Conservation (phyloP, 2,797 vertebrate genomes). For the Loriculus beryllinus region DNA sequence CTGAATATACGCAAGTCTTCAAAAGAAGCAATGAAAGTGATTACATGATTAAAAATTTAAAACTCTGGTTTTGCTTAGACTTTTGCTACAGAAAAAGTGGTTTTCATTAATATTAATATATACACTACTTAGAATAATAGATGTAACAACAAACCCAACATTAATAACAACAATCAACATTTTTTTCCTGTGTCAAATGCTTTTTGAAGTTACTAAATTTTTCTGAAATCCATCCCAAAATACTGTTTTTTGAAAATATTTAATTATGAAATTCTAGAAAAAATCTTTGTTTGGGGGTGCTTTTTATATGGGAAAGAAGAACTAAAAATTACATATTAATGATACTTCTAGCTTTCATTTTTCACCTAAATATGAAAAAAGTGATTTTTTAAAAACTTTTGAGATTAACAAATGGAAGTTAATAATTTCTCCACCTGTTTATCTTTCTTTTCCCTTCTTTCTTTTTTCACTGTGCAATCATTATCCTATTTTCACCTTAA, state of each 20-base stretch:
- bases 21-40: not conserved
- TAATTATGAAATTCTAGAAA: not conserved
- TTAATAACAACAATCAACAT: not conserved
- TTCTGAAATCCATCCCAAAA: not conserved
- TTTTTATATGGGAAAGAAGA: not conserved
- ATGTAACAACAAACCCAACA: not conserved
- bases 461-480: not conserved
- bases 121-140: not conserved
- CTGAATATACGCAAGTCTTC: not conserved
- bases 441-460: not conserved
- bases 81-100: not conserved
- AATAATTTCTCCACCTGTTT: not conserved
- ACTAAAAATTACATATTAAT: not conserved
- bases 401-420: not conserved
- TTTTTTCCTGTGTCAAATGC: not conserved
- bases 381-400: not conserved
- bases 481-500: not conserved
- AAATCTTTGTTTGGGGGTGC: fast-evolving
- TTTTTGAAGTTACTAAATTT: not conserved
- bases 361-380: not conserved
- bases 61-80: not conserved
- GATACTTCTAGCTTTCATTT: not conserved
- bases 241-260: not conserved
- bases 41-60: conserved; percentile 10
- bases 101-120: not conserved